Conservation (phyloP, 2,113 vertebrate genomes). For the Ceuthmochares aereus region DNA sequence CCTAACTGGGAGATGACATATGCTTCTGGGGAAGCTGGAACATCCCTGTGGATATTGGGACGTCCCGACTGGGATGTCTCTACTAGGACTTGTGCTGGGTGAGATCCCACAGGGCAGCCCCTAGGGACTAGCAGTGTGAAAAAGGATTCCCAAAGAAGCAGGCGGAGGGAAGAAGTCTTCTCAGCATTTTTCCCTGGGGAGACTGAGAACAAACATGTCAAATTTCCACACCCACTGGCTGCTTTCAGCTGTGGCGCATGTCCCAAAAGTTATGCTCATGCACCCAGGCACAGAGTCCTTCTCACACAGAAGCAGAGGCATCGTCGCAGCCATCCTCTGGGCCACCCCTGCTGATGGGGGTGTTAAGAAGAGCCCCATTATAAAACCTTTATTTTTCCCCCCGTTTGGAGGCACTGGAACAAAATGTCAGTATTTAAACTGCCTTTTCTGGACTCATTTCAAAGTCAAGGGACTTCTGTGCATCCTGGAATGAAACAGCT, state of each 20-base stretch:
- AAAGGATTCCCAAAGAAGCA: background rate
- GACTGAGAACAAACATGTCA: background rate
- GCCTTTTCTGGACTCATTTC: background rate
- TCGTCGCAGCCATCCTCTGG: background rate
- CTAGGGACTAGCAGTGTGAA: fast-evolving
- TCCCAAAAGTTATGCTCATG: fast-evolving
- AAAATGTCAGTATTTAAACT: background rate
- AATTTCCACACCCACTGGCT: background rate
- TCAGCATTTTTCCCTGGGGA: background rate
- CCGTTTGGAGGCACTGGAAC: background rate
- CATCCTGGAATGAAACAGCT: background rate
- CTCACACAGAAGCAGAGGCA: fast-evolving
- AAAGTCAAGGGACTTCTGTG: background rate
- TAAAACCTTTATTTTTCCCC: fast-evolving
- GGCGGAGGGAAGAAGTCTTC: fast-evolving
- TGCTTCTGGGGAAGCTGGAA: background rate
- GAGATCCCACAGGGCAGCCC: fast-evolving
- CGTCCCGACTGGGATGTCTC: background rate
- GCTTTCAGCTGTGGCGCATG: too few relatives aligned
- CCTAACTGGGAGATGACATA: background rate
- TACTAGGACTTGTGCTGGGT: fast-evolving
- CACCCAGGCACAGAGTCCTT: background rate
- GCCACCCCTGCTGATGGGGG: background rate
- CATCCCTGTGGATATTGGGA: background rate
- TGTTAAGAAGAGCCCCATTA: background rate